A percentile compares a stretch with the other conserved stretches of the same genome.
Conservation (phyloP, 2,113 vertebrate species). For the Gavialis gangeticus region DNA sequence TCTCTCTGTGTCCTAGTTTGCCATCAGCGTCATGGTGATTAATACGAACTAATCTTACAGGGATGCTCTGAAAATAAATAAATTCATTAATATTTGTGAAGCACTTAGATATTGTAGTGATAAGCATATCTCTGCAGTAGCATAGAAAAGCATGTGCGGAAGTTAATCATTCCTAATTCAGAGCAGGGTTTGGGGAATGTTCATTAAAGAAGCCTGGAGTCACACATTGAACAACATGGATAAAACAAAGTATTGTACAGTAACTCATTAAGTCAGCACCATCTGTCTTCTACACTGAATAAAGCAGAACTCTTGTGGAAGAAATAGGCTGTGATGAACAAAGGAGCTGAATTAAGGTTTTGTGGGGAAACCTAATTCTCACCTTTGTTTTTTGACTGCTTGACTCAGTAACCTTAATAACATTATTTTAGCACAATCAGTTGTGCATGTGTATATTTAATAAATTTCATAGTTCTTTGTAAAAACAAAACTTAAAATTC, state of each 20-base stretch:
- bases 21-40: neutral
- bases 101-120: neutral
- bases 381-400: neutral
- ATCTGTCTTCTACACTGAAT: neutral
- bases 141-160: neutral
- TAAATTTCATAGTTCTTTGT: neutral
- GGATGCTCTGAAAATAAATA: neutral
- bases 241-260: neutral
- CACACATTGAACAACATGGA: neutral
- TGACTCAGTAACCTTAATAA: neutral
- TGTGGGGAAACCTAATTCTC: neutral
- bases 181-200: neutral
- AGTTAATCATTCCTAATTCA: neutral
- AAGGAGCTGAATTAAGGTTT: neutral
- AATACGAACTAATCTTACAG: no score
- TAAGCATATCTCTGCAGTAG: neutral
- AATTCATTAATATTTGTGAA: neutral
- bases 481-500: neutral
- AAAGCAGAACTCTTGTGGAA: neutral
- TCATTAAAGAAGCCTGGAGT: neutral
- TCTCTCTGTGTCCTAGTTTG: neutral
- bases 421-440: neutral
- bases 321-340: neutral
- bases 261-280: neutral
- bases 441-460: neutral